Conservation (phyloP, 2,113 vertebrate genomes). For the Pycnonotus jocosus region DNA sequence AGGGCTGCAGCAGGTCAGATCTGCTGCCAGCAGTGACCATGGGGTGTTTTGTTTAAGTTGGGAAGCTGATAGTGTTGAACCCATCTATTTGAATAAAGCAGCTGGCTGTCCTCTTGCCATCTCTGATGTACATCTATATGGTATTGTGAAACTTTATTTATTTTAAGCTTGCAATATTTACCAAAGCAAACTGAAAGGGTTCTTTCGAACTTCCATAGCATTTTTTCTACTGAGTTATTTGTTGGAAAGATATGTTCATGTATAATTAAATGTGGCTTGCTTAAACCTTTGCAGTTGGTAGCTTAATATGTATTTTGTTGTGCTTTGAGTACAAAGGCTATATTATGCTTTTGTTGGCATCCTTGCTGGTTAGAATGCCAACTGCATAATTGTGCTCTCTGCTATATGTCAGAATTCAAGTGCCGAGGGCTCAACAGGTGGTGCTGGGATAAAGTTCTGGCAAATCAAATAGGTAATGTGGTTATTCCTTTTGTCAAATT, state of each 20-base stretch:
- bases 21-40: not conserved
- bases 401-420: conserved; percentile 71
- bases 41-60: not conserved
- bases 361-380: conserved; percentile 58
- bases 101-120: conserved; percentile 29
- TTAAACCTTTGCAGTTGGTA: conserved; percentile 77
- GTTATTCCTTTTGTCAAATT: conserved; percentile 80
- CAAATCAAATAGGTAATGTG: conserved; percentile 74
- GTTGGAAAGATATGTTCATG: conserved; percentile 42
- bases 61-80: conserved; percentile 31
- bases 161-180: conserved; percentile 55
- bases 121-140: conserved; percentile 26
- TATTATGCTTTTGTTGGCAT: conserved; percentile 78
- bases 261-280: conserved; percentile 74
- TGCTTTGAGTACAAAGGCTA: conserved; percentile 73
- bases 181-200: conserved; percentile 25
- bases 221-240: conserved; percentile 47
- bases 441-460: conserved; percentile 75
- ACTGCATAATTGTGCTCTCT: conserved; percentile 69
- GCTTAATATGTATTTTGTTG: conserved; percentile 73
- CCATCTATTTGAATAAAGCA: conserved; percentile 23
- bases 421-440: conserved; percentile 77
- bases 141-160: conserved; percentile 48
- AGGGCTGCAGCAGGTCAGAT: not conserved
- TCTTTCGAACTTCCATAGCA: conserved; percentile 41